Percentiles rank a stretch among this genome's conserved stretches.
These are phyloP conservation scores for Amblyjoppa proteus DNA, from an alignment of 2,888 invertebrate genomes.

Conservation along the genomic window DNA sequence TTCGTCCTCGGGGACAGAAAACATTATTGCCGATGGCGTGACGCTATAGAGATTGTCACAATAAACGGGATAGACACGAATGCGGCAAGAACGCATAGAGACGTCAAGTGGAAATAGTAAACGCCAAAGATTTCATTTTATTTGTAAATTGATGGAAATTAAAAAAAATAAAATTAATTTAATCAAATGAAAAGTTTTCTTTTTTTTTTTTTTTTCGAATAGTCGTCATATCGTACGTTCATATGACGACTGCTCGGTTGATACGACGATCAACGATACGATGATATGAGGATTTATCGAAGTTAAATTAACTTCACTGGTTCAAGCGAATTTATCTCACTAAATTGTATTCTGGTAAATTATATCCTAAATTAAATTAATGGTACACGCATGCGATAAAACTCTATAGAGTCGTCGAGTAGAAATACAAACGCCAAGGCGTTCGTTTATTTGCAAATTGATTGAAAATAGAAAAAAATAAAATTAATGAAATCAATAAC, in stretches of 20 bases:
- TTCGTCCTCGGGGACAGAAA: background rate
- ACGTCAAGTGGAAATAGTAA: background rate
- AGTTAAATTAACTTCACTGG: background rate
- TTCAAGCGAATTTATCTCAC: background rate
- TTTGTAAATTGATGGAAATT: background rate
- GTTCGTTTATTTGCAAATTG: no score
- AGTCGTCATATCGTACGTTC: background rate
- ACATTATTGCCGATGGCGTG: constrained; percentile 2
- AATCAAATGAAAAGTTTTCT: background rate
- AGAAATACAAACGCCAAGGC: no score
- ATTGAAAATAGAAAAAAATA: no score
- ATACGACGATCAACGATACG: no score
- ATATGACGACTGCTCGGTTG: background rate
- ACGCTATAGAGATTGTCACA: background rate
- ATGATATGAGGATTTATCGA: background rate
- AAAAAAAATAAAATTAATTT: background rate
- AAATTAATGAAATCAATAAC: no score
- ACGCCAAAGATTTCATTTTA: background rate
- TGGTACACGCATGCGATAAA: background rate
- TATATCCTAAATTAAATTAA: no score
- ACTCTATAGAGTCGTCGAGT: background rate
- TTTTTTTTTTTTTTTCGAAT: background rate
- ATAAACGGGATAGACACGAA: background rate
- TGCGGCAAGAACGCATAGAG: background rate
- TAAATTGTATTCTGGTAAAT: no score